Evolutionary conservation across 2,113 vertebrate species (phyloP), one percentile per base, ranked within the genome.

Genomic region (Psilopsiagon aurifrons): DNA sequence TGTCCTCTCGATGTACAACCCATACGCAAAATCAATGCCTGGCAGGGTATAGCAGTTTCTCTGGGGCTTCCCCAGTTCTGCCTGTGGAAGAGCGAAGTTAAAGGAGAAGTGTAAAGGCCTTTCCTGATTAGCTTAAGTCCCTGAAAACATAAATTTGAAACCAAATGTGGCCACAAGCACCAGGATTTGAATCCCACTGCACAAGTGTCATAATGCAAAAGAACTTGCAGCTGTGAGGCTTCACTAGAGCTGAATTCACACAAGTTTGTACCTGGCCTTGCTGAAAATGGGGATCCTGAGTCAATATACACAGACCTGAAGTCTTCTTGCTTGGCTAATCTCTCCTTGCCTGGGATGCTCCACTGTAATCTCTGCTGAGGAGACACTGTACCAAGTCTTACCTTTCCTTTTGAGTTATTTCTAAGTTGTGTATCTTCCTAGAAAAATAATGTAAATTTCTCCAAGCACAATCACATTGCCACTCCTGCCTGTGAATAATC

Each of bases 11-110:
- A 83, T 47, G 39, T 96, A 97, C 35, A 97, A 91, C 23, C 99
- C 98, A 0, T 98, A 99, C 22, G 98, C 96, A 94, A 98, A 98
- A 62, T 98, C 87, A 9, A 95, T 51, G 29, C 98, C 98, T 15
- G 98, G 99, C 81, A 98, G 95, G 52, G 95, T 67, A 79, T 93
- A 97, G 81, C 98, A 98, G 90, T 93, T 98, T 44, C 97, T 97
- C 46, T 68, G 97, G 19, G 97, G 92, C 77, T 97, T 99, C 77
- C 98, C 99, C 39, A 99, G 81, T 51, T 98, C 97, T 10, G 98
- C 95, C 99, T 99, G 96, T 14, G 17, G 46, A 84, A 77, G 55
- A 81, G 8, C 39, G 27, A 85, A 68, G 14, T 51, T 37, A 46
- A 31, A 74, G 49, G 33, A 62, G 37, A 77, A 76, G 24, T 0